Conservation (phyloP, 2,797 vertebrate species). For the Cichlasoma orientale region DNA sequence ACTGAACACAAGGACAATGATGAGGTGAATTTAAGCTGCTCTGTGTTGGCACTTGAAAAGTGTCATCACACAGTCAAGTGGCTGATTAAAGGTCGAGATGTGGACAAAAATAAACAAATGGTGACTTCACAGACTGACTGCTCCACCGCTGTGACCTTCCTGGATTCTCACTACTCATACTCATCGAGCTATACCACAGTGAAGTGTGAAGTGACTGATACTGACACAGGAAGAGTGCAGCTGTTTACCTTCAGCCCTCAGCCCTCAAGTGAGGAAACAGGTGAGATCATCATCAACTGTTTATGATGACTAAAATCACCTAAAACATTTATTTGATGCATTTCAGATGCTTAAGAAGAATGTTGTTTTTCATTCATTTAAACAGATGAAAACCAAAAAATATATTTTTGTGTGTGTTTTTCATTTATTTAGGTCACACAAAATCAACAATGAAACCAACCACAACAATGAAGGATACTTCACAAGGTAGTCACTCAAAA, state of each 20-base stretch:
- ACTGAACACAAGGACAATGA: neutral
- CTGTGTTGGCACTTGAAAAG: fast-evolving
- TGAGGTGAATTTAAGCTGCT: fast-evolving
- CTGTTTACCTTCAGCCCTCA: neutral
- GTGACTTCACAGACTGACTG: too few species aligned
- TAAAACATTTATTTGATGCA: neutral
- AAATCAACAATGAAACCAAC: neutral
- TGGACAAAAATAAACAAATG: too few species aligned
- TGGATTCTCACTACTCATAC: too few species aligned
- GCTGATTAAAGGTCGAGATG: too few species aligned
- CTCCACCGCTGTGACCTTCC: too few species aligned
- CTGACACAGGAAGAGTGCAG: neutral
- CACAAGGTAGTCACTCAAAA: neutral
- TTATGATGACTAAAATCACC: neutral
- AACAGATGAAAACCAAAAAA: too few species aligned
- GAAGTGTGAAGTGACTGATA: neutral
- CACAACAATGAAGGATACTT: neutral
- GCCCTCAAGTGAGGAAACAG: neutral
- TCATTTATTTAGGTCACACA: neutral
- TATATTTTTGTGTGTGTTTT: neutral
- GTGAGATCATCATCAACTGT: neutral
- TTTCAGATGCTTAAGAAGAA: neutral
- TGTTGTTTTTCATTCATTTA: too few species aligned
- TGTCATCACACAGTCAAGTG: neutral
- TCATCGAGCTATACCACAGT: neutral